Base-by-base conservation (phyloP, 2,797 vertebrate genomes). In the Myotis planiceps region DNA sequence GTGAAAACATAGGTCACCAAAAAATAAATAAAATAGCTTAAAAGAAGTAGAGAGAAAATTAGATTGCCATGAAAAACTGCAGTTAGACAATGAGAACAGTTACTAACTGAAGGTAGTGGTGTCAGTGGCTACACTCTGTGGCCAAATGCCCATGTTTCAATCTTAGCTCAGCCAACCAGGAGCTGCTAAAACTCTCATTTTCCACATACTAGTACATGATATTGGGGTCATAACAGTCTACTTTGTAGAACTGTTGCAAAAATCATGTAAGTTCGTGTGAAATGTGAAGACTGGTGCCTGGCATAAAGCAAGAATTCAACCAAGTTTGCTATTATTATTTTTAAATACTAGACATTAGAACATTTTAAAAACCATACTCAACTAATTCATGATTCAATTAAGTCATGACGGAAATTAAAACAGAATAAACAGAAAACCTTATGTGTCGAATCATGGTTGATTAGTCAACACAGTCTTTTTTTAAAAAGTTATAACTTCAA, bases 361-460 rank as follows among this genome's bases (percentile, higher is more conserved):
- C 75, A 88, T n/a, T 81, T 13, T 12, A 29, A 87, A 66, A 79
- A 78, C 42, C 1, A 32, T 14, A 85, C 9, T 66, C 19, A 65
- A 34, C 19, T 32, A 96, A 86, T 58, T 74, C 6, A 21, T 12
- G 1, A 12, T 71, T 86, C 23, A 55, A 89, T 45, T 80, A 88
- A 94, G 32, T 85, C 39, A 87, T 13, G 9, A 68, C 32, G 6
- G 51, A 92, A 65, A 88, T 71, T 76, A 93, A 93, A 84, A 92
- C 90, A 81, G 13, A 76, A 79, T 72, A 42, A 84, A 63, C 13
- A 84, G 65, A 90, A 90, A 86, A 66, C 74, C 37, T 80, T 65
- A 75, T 19, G 58, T 27, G 65, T 65, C 49, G 87, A 92, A 68
- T 80, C 53, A 86, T 49, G 72, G 27, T 74, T 93, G 47, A 81